Base-by-base conservation (phyloP, 1,140 invertebrate species). In the Saccostrea echinata region DNA sequence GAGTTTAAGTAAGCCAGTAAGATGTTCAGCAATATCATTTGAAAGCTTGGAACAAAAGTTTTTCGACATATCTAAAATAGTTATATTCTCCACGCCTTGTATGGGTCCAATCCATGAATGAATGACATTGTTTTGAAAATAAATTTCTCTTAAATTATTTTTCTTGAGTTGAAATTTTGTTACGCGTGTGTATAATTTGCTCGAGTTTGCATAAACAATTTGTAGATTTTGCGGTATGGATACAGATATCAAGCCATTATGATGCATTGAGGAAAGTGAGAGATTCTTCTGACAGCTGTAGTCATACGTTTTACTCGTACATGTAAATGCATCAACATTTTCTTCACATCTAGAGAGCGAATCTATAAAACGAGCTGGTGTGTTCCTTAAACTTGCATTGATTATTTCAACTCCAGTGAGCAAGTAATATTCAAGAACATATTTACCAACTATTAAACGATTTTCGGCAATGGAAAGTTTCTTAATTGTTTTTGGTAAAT, bases 121-220 rank as follows among this genome's bases (percentile, higher is more conserved):
- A 30, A 76, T 76, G 9, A 76, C 30, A 76, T 76, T 76, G 68
- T 76, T 27, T 76, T 76, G 68, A 76, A 76, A 16, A 33, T 76
- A 76, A 16, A 76, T 16, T 13, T 30, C 24, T 33, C 27, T 76
- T 35, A 76, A 11, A 30, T 13, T 33, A 27, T 76, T 76, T 16
- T 27, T 24, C 27, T 30, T 30, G 11, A 76, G 24, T 33, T 27
- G 0, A 33, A 76, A 76, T 27, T 30, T 2, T 16, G 12, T 16
- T 0, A 76, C 68, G 6, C 27, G 24, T 35, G 68, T 16, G 27
- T 30, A 76, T 30, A 76, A 16, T 76, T 76, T 76, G 30, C 68
- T 76, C 8, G 68, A 76, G 18, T 76, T 76, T 12, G 27, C 68
- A 33, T 76, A 76, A 24, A 76, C 24, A 9, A 27, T 76, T 24